Evolutionary conservation across 2,113 vertebrate genomes (phyloP), one percentile per base, ranked within the genome.

Genomic region (Sitta europaea): DNA sequence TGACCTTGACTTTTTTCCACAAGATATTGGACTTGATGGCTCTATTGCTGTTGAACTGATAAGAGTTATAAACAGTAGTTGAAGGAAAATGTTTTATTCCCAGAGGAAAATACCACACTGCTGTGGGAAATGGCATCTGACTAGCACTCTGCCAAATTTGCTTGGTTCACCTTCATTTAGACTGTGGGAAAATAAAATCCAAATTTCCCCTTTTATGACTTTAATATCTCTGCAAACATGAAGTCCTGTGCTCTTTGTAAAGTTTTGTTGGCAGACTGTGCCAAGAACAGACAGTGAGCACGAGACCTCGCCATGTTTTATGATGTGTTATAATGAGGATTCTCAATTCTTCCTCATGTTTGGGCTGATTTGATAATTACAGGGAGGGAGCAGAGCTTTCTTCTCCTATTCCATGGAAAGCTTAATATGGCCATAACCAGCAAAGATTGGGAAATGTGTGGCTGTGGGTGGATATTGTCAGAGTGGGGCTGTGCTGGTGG

Each of bases 1-100:
- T 98, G 98, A 98, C 98, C 98, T 98, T 98, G 98, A 98, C 96
- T 98, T 97, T 97, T 98, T 98, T 98, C 96, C 93, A 97, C 97
- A 94, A 98, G 97, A 96, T 98, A 99, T 98, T 97, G 98, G 96
- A 97, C 98, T 97, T 97, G 96, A 98, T 99, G 98, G 94, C 98
- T 98, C 98, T 99, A 99, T 99, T 98, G 98, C 98, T 97, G 95
- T 95, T 96, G 89, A 95, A 93, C 98, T 98, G 98, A 99, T 99
- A 98, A 99, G 98, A 96, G 97, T 97, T 98, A 98, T 97, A 98
- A 98, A 98, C 98, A 98, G 97, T 96, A 97, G 97, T 97, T 97
- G 98, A 98, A 98, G 98, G 98, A 98, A 99, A 99, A 99, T 97
- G 97, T 97, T 98, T 98, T 98, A 98, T 99, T 99, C 99, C 98